A percentile compares a stretch with the other conserved stretches of the same genome.
Conservation (phyloP, 1,140 invertebrate genomes). For the Pseudachorutes palmiensis region DNA sequence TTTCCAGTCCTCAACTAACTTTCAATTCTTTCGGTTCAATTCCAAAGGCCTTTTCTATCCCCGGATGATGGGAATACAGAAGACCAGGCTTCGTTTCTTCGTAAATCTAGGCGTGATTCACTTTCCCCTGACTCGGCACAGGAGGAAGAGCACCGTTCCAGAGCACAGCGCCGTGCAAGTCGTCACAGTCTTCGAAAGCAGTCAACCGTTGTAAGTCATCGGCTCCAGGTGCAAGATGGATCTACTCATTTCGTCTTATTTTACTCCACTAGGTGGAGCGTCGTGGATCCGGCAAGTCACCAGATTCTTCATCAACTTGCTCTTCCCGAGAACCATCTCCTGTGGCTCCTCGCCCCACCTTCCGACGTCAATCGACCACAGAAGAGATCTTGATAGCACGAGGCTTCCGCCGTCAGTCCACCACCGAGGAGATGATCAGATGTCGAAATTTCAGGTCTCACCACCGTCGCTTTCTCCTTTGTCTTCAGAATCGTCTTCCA, state of each 20-base stretch:
- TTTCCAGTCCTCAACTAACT: neutral
- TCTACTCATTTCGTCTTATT: neutral
- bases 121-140: conserved; percentile 75
- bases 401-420: conserved; percentile 78
- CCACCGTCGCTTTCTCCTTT: neutral
- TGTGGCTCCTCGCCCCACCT: conserved; percentile 53
- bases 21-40: neutral
- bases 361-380: conserved; percentile 76
- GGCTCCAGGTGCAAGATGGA: neutral
- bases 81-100: conserved; percentile 42
- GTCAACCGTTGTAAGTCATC: conserved; percentile 30
- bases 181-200: conserved; percentile 44
- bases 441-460: conserved; percentile 58
- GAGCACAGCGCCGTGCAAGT: conserved; percentile 57
- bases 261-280: conserved; percentile 27
- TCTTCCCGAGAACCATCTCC: conserved; percentile 53
- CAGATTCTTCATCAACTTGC: conserved; percentile 63
- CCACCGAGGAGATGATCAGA: conserved; percentile 83
- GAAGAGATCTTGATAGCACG: conserved; percentile 83
- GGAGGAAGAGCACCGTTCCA: conserved; percentile 44
- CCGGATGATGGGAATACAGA: conserved; percentile 49
- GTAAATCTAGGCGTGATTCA: conserved; percentile 64
- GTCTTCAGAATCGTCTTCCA: neutral
- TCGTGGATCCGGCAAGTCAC: conserved; percentile 48
- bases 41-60: conserved; percentile 53